Evolutionary conservation across 1,140 invertebrate genomes (phyloP).

Genomic region (Tenebrio molitor): DNA sequence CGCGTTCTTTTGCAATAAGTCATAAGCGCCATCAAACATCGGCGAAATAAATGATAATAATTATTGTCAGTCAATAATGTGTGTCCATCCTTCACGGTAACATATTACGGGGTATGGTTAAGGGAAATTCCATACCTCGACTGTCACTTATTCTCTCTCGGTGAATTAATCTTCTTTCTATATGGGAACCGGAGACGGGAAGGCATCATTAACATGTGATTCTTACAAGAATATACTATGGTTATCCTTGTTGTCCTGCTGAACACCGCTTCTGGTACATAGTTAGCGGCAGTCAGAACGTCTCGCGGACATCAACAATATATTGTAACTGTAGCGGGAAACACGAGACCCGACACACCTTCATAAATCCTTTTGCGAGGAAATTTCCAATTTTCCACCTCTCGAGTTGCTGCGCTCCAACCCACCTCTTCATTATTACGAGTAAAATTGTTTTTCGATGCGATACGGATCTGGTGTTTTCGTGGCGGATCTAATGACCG

Average conservation of each 20-base stretch:
- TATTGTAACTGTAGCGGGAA: too few species aligned
- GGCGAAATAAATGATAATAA: too few species aligned
- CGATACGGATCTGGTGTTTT: slow-evolving; percentile 24
- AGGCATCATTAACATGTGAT: slow-evolving; percentile 31
- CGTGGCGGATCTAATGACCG: slow-evolving; percentile 11
- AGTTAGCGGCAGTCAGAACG: neutral
- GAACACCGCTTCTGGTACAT: slow-evolving; percentile 21
- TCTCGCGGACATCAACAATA: neutral
- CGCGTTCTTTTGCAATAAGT: too few species aligned
- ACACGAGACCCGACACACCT: too few species aligned
- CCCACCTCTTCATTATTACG: too few species aligned
- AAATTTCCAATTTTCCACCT: too few species aligned
- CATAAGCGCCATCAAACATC: too few species aligned
- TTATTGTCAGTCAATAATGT: slow-evolving; percentile 27
- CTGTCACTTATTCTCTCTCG: slow-evolving; percentile 25
- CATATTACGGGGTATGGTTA: slow-evolving; percentile 9
- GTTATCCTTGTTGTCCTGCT: slow-evolving; percentile 20
- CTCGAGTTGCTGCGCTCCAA: too few species aligned
- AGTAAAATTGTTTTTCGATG: too few species aligned
- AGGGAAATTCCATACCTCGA: slow-evolving; percentile 17
- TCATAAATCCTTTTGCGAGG: too few species aligned
- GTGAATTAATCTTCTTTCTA: slow-evolving; percentile 32
- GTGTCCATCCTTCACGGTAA: slow-evolving; percentile 25
- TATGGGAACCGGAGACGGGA: slow-evolving; percentile 31
- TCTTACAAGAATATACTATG: slow-evolving; percentile 22